Conservation (phyloP, 2,888 invertebrate species). For the Hylaea fasciaria region DNA sequence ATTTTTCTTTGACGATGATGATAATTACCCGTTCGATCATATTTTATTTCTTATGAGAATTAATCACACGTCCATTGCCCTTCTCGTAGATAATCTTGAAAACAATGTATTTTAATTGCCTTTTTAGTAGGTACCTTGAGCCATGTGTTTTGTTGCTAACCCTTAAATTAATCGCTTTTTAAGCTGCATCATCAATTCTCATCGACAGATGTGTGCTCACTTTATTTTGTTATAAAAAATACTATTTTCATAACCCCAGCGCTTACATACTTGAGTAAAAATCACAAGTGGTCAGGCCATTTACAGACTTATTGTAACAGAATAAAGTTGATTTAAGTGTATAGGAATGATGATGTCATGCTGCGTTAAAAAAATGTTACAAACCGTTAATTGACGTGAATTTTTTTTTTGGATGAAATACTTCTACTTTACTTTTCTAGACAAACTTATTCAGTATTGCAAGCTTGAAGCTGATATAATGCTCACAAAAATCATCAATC, state of each 20-base stretch:
- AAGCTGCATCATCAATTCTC: conserved; percentile 33
- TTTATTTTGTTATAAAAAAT: conserved; percentile 31
- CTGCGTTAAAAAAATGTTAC: conserved; percentile 20
- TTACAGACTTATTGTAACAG: background rate
- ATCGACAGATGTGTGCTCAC: conserved; percentile 34
- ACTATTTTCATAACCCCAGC: conserved; percentile 12
- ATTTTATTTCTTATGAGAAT: too few species aligned
- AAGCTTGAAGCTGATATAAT: too few species aligned
- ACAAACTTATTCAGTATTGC: too few species aligned
- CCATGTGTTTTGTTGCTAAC: conserved; percentile 35
- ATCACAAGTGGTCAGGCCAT: background rate
- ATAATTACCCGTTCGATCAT: too few species aligned
- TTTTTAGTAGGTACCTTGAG: conserved; percentile 20
- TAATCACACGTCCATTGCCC: background rate
- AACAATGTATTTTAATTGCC: conserved; percentile 34
- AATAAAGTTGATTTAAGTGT: background rate
- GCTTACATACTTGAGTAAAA: background rate
- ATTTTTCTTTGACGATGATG: too few species aligned
- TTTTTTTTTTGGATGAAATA: too few species aligned
- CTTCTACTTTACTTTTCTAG: too few species aligned
- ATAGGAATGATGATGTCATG: background rate
- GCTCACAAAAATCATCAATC: too few species aligned
- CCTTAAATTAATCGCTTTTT: conserved; percentile 35
- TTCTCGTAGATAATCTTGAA: conserved; percentile 21
- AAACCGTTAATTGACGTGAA: conserved; percentile 28